Evolutionary conservation across 2,113 vertebrate species (phyloP).

Genomic region (Meriones unguiculatus): DNA sequence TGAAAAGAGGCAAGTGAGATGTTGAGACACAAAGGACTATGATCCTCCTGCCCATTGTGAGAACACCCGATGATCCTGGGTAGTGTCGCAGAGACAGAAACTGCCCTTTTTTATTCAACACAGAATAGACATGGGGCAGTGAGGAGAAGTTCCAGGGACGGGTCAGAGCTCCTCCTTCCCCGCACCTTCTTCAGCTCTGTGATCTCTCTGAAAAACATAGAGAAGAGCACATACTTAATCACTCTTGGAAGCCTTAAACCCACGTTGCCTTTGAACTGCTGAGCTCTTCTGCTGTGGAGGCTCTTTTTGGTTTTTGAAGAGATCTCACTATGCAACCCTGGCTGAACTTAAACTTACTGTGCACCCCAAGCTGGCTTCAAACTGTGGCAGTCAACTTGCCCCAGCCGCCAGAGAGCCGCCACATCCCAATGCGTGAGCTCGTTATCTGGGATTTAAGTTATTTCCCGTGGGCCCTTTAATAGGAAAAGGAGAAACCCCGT

Average conservation of each 20-base stretch:
- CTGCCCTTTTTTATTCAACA: background rate
- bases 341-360: background rate
- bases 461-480: background rate
- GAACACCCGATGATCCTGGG: background rate
- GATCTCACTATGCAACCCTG: too few relatives aligned
- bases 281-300: background rate
- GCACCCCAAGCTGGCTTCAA: background rate
- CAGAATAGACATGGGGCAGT: background rate
- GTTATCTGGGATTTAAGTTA: background rate
- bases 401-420: too few relatives aligned
- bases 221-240: background rate
- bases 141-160: background rate
- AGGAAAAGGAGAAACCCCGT: background rate
- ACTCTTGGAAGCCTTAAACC: background rate
- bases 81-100: background rate
- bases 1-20: background rate
- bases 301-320: background rate
- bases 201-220: slow-evolving; percentile 83
- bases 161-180: slow-evolving; percentile 85
- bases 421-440: background rate
- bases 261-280: slow-evolving; percentile 8
- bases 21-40: background rate
- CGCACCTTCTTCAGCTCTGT: slow-evolving; percentile 63
- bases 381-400: background rate
- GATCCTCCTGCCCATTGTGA: background rate